Percentiles rank a stretch among this genome's conserved stretches.
Conservation (phyloP, 2,113 vertebrate species). For the Daubentonia madagascariensis region DNA sequence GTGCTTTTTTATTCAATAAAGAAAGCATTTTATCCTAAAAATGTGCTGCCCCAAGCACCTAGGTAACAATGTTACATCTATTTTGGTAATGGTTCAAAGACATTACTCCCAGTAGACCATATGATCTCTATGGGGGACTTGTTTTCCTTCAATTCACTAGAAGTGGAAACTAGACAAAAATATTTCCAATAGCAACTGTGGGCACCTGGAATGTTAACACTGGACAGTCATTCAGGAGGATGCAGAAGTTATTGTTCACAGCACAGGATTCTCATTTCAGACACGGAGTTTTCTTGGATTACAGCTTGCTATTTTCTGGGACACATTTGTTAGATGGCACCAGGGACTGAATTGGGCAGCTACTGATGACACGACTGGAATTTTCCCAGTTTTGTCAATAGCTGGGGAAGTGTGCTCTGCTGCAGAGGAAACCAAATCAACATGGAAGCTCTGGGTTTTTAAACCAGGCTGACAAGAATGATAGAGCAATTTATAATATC, state of each 20-base stretch:
- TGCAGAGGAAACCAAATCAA: constrained; percentile 59
- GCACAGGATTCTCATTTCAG: constrained; percentile 18
- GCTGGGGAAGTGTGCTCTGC: constrained; percentile 8
- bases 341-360: constrained; percentile 57
- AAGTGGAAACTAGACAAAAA: constrained; percentile 7
- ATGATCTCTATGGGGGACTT: constrained; percentile 29
- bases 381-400: constrained; percentile 66
- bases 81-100: constrained; percentile 47
- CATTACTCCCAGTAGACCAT: background rate
- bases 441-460: constrained; percentile 65
- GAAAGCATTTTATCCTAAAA: constrained; percentile 33
- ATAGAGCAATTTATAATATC: constrained; percentile 71
- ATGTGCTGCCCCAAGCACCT: background rate
- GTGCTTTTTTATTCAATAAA: constrained; percentile 17
- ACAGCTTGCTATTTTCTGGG: constrained; percentile 2
- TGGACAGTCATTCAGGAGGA: background rate
- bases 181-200: background rate
- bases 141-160: constrained; percentile 38
- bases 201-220: background rate
- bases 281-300: background rate
- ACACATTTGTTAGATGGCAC: constrained; percentile 36
- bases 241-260: background rate
- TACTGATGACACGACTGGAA: background rate
- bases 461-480: constrained; percentile 68
- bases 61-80: background rate